Conservation (phyloP, 2,888 invertebrate species). For the Cancer borealis region DNA sequence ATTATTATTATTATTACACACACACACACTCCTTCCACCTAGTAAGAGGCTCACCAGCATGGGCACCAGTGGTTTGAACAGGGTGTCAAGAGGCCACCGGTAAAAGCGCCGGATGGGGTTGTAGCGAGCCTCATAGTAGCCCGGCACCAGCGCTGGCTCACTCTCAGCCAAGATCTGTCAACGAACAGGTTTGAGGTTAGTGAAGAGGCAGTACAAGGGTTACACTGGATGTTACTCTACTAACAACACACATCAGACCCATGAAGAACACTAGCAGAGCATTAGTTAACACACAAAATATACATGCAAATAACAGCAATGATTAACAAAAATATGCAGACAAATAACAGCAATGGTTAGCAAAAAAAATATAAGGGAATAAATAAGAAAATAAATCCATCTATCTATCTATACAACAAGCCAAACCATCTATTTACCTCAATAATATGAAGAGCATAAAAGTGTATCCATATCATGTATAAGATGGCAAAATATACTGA, state of each 20-base stretch:
- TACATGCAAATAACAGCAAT: no score
- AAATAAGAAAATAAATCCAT: no score
- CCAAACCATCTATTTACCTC: not conserved
- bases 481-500: not conserved
- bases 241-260: no score
- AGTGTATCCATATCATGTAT: not conserved
- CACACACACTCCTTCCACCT: not conserved
- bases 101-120: slow-evolving; percentile 88
- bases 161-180: slow-evolving; percentile 69
- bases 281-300: no score
- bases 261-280: no score
- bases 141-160: slow-evolving; percentile 77
- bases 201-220: not conserved
- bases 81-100: slow-evolving; percentile 86
- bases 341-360: no score
- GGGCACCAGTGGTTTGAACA: slow-evolving; percentile 84
- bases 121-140: slow-evolving; percentile 83
- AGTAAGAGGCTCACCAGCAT: slow-evolving; percentile 83
- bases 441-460: not conserved
- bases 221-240: not conserved
- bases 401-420: no score
- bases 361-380: no score
- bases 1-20: not conserved
- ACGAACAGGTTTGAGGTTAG: not conserved
- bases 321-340: no score